phyloP scores from a whole-genome alignment of 1,140 invertebrate species.

The Formica selysi region DNA sequence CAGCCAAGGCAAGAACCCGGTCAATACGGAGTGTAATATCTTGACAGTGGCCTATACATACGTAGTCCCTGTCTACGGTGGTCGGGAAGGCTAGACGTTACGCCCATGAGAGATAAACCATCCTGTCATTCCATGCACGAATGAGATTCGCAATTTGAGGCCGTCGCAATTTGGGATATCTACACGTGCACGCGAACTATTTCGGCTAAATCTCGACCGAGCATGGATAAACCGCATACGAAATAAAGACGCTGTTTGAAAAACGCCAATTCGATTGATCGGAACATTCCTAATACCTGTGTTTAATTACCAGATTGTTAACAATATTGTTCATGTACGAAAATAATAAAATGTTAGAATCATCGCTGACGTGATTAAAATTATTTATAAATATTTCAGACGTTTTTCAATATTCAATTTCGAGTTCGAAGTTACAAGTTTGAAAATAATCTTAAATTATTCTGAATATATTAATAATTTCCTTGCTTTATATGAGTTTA shows the following conservation, averaged over 20 bases:
- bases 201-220: neutral
- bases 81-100: conserved; percentile 34
- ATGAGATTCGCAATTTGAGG: conserved; percentile 21
- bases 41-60: conserved; percentile 45
- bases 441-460: neutral
- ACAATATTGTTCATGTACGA: neutral
- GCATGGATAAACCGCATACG: neutral
- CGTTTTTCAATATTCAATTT: neutral
- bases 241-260: conserved; percentile 35
- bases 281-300: neutral
- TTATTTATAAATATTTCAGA: neutral
- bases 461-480: conserved; percentile 6
- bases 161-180: conserved; percentile 46
- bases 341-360: neutral
- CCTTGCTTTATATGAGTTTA: neutral
- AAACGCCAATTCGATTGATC: neutral
- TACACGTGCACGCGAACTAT: conserved; percentile 37
- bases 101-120: conserved; percentile 35
- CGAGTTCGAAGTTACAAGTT: neutral
- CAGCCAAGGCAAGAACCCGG: conserved; percentile 52
- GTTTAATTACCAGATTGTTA: neutral
- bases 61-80: neutral
- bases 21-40: conserved; percentile 57
- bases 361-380: neutral
- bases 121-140: conserved; percentile 59